Percentiles rank a stretch among this genome's conserved stretches.
These are phyloP conservation scores for Zoanthus sociatus DNA, from an alignment of 92 coral and sea anemone species.

Conservation along the genomic window DNA sequence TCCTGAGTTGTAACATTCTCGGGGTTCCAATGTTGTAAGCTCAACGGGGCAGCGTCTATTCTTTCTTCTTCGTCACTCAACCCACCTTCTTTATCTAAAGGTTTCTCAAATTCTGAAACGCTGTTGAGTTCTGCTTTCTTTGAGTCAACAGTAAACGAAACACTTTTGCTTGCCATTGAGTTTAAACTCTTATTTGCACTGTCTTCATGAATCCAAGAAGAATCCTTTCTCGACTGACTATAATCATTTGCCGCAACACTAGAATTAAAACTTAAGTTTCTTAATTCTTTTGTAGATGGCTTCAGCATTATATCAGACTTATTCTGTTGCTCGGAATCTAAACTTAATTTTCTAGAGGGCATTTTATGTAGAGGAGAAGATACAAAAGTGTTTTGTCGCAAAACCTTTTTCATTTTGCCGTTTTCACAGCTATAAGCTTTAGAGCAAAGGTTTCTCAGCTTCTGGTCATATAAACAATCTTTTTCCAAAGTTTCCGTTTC, in stretches of 20 bases:
- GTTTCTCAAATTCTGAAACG: background rate
- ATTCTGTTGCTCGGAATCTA: background rate
- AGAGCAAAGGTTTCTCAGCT: background rate
- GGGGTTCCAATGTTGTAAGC: background rate
- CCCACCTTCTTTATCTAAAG: conserved; percentile 5
- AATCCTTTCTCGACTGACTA: background rate
- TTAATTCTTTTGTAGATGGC: background rate
- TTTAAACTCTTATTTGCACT: background rate
- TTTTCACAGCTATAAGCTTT: background rate
- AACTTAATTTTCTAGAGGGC: conserved; percentile 4
- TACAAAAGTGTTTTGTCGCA: background rate
- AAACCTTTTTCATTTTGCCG: background rate
- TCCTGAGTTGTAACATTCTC: background rate
- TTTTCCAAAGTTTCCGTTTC: background rate
- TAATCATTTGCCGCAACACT: background rate
- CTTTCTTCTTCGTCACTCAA: background rate
- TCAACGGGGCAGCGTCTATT: background rate
- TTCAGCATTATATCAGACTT: background rate
- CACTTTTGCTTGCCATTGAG: background rate
- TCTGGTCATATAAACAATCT: background rate
- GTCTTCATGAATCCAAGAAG: background rate
- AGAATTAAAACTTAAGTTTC: conserved; percentile 23
- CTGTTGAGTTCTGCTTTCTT: background rate
- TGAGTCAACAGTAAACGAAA: background rate
- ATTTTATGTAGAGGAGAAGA: background rate